Base-by-base conservation (phyloP, 2,797 vertebrate species). In the Sebastes trivittatus region DNA sequence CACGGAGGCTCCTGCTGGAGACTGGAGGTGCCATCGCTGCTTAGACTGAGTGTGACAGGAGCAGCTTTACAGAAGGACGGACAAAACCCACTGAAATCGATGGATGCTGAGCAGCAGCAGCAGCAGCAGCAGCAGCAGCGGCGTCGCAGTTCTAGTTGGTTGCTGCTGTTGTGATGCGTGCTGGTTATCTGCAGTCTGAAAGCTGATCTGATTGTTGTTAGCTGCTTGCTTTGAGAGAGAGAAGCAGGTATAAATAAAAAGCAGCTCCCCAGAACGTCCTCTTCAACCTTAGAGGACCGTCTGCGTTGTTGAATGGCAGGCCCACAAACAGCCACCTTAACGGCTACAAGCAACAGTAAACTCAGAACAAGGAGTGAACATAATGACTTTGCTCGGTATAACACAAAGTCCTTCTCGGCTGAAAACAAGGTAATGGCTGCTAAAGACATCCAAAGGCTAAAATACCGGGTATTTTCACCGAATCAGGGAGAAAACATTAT, bases 21-120 rank as follows among this genome's bases (percentile, higher is more conserved):
- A 73, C 77, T 13, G 23, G 67, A 73, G 85, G 82, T 88, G 87
- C 83, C 89, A 76, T 68, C 30, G 65, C 73, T 66, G 77, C 80
- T 89, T 81, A 88, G 83, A 59, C 77, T 23, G 38, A 8, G 55
- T 69, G 67, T 87, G 88, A 92, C 77, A 77, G 80, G 46, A 81
- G 72, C 77, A 29, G 76, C 79, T 84, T 83, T 49, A 34, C 65
- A 79, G 74, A 30, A n/a, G 30, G 75, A 81, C 52, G 1, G 78
- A 85, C 70, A 83, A 84, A 91, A 69, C 67, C 64, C 34, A 16
- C 36, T 84, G 76, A 87, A 90, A 88, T 85, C 85, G 69, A 86
- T 86, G 77, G 62, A 18, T 1, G 62, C 72, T 69, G 54, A 18
- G 81, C 69, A 36, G 78, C 56, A 7, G 11, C 30, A 32, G n/a